Conservation (phyloP, 2,113 vertebrate species). For the Podarcis cretensis region DNA sequence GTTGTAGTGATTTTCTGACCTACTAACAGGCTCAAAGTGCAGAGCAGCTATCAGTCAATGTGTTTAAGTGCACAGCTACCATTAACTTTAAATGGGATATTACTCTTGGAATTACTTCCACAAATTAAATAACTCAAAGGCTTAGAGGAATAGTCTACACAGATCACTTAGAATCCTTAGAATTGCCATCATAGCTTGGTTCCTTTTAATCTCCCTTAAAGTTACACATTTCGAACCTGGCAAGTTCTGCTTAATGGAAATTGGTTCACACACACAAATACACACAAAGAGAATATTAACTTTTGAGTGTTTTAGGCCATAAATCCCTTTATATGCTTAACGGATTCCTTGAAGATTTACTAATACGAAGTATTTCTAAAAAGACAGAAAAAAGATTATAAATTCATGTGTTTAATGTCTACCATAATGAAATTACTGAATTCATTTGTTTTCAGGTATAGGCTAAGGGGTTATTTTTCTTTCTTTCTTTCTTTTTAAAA, state of each 20-base stretch:
- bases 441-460: not conserved
- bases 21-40: constrained; percentile 20
- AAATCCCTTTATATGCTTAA: constrained; percentile 16
- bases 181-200: not conserved
- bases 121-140: constrained; percentile 34
- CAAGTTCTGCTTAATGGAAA: constrained; percentile 24
- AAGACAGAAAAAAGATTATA: not conserved
- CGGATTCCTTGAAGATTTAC: constrained; percentile 28
- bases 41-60: constrained; percentile 29
- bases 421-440: not conserved
- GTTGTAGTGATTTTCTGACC: constrained; percentile 30
- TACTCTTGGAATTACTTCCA: constrained; percentile 33
- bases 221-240: constrained; percentile 9
- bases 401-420: not conserved
- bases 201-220: not conserved
- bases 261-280: not conserved
- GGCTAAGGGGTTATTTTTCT: not conserved
- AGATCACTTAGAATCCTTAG: constrained; percentile 12
- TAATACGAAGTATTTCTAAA: not conserved
- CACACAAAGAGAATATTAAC: not conserved
- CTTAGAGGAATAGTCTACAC: constrained; percentile 24
- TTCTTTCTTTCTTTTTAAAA: not conserved
- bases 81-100: constrained; percentile 42
- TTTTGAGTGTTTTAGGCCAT: constrained; percentile 21
- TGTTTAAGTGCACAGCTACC: constrained; percentile 37